Evolutionary conservation across 2,888 invertebrate species (phyloP), one percentile per base, ranked within the genome.

Genomic region (Dicyrtomina minuta): DNA sequence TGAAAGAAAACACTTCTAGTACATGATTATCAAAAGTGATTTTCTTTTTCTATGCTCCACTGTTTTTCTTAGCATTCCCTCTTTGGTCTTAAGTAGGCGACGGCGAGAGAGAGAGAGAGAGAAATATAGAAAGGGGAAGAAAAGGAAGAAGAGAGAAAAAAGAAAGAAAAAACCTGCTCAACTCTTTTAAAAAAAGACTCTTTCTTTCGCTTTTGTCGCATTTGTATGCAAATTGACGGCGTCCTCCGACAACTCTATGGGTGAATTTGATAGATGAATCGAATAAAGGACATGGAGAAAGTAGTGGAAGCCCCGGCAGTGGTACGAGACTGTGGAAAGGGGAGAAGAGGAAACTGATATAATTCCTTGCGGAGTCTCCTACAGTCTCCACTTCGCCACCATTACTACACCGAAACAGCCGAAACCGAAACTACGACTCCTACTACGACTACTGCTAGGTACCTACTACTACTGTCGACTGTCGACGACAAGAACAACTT

Each of bases 231-330:
- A 65, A 65, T 65, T 65, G 65, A 64, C 55, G 65, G 20, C 65
- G 65, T 65, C 53, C 65, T 65, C 65, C 65, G 65, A 65, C 65
- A 65, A 65, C 55, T 65, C 65, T 56, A 65, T 55, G 65, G 65
- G 55, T 65, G 65, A 65, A 65, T 65, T 65, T 65, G 65, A 65
- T 65, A 65, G 65, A 65, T 65, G 65, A 65, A 65, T 65, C 55
- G 65, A 55, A 65, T 65, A 65, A 65, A 55, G 55, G 65, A 65
- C 65, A 55, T 56, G 56, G 43, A 65, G 55, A 55, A 43, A 44
- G 58, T 39, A 49, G 62, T 26, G 62, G 62, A 62, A 33, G 62
- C 53, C 39, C 33, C 5, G 51, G 53, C 39, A 51, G 49, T n/a
- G n/a, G n/a, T n/a, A n/a, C n/a, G n/a, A n/a, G n/a, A n/a, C n/a